A percentile compares a stretch with the other conserved stretches of the same genome.
Evolutionary conservation across 2,113 vertebrate species (phyloP).

Genomic region (Ochotona curzoniae): DNA sequence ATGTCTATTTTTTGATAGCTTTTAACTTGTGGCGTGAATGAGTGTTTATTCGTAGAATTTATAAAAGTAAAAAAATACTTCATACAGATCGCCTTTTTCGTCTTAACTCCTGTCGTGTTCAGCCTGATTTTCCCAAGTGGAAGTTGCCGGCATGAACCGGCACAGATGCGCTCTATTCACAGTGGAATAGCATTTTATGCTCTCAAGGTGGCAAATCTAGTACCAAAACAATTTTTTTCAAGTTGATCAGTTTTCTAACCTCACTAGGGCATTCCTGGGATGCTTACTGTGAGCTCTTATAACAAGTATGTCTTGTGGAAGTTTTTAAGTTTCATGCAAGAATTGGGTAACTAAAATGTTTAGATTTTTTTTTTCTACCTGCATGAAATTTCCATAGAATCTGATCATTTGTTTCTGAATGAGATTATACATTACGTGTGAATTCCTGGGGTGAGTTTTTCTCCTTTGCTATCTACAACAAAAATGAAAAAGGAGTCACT

Average conservation of each 20-base stretch:
- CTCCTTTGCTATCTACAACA: conserved; percentile 26
- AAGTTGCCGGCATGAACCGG: background rate
- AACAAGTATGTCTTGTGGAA: conserved; percentile 7
- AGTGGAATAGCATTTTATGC: background rate
- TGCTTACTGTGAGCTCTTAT: conserved; percentile 37
- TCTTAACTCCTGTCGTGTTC: conserved; percentile 5
- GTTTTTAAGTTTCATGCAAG: conserved; percentile 13
- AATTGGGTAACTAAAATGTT: background rate
- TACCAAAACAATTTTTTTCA: conserved; percentile 21
- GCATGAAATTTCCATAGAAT: background rate
- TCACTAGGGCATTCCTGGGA: conserved; percentile 36
- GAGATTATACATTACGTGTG: conserved; percentile 10
- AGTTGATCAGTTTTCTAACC: conserved; percentile 24
- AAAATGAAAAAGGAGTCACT: background rate
- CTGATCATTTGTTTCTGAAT: conserved; percentile 59
- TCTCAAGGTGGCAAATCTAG: conserved; percentile 47
- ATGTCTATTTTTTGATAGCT: background rate
- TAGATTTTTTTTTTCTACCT: conserved; percentile 1
- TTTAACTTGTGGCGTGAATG: conserved; percentile 48
- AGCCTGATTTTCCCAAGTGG: conserved; percentile 28
- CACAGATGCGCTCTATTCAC: background rate
- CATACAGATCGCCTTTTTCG: background rate
- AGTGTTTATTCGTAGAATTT: background rate
- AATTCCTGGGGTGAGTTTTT: conserved; percentile 41
- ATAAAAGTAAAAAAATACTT: conserved; percentile 45